phyloP scores from a whole-genome alignment of 1,140 invertebrate genomes.

The Macrotrachela quadricornifera region DNA sequence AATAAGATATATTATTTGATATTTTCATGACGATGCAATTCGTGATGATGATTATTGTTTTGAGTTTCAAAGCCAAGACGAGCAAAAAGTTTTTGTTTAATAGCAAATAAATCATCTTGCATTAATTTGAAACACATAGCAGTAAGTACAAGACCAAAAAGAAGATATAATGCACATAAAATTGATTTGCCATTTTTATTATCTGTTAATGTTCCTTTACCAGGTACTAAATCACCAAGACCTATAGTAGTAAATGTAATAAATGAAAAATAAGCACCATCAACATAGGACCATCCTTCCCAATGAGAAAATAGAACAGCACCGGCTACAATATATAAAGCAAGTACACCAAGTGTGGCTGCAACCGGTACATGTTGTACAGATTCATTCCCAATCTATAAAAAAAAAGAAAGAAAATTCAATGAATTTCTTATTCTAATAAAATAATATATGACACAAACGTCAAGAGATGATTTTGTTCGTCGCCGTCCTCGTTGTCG shows the following conservation, averaged over 20 bases:
- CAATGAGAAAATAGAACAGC: slow-evolving; percentile 12
- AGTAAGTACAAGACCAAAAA: slow-evolving; percentile 10
- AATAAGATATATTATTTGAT: too few species aligned
- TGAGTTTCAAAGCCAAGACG: too few species aligned
- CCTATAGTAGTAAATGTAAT: slow-evolving; percentile 38
- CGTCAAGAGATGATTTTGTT: too few species aligned
- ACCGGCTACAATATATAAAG: slow-evolving; percentile 10
- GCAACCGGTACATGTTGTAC: slow-evolving; percentile 44
- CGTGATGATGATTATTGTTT: too few species aligned
- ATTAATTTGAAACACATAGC: slow-evolving; percentile 10
- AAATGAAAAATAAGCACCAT: slow-evolving; percentile 29
- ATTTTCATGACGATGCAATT: too few species aligned
- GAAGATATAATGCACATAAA: slow-evolving; percentile 5
- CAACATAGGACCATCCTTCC: slow-evolving; percentile 10
- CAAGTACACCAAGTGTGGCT: slow-evolving; percentile 43
- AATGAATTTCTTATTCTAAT: too few species aligned
- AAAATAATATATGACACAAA: too few species aligned
- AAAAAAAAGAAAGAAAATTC: too few species aligned
- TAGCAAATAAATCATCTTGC: neutral
- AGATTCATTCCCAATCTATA: neutral
- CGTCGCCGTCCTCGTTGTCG: neutral
- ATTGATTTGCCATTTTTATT: slow-evolving; percentile 2
- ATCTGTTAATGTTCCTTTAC: slow-evolving; percentile 26
- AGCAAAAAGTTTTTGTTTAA: too few species aligned
- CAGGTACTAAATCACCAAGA: slow-evolving; percentile 13